Evolutionary conservation across 1,140 invertebrate species (phyloP).

Genomic region (Polypedilum vanderplanki): DNA sequence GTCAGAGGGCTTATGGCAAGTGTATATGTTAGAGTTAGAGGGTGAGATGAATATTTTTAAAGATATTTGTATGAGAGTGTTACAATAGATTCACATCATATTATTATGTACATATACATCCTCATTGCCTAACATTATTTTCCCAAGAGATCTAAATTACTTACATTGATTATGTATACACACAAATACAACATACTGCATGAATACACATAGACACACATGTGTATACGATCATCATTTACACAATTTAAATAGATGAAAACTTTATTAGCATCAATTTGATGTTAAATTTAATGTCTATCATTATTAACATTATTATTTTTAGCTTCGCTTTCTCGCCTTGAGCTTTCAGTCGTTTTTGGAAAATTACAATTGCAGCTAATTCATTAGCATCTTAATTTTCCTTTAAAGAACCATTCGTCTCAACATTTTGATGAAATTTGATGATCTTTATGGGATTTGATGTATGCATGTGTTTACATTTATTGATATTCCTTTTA

Average conservation of each 20-base stretch:
- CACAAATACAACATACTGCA: neutral
- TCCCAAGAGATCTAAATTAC: constrained; percentile 17
- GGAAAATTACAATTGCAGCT: neutral
- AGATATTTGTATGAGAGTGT: neutral
- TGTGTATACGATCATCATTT: neutral
- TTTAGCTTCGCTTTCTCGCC: neutral
- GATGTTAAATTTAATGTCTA: constrained; percentile 14
- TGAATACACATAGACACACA: neutral
- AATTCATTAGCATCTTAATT: neutral
- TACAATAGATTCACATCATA: neutral
- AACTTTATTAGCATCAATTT: constrained; percentile 19
- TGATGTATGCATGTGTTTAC: too few species aligned
- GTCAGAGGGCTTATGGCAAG: neutral
- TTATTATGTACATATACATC: neutral
- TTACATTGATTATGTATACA: constrained; percentile 19
- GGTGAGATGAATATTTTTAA: neutral
- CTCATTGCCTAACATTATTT: constrained; percentile 6
- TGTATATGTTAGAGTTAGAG: neutral
- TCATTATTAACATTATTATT: constrained; percentile 20
- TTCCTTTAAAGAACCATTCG: neutral
- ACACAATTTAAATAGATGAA: constrained; percentile 3
- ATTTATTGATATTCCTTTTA: too few species aligned
- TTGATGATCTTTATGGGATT: too few species aligned
- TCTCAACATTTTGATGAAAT: neutral
- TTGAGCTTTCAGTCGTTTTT: neutral